phyloP scores from a whole-genome alignment of 1,140 invertebrate genomes.

The Antheraea mylitta region DNA sequence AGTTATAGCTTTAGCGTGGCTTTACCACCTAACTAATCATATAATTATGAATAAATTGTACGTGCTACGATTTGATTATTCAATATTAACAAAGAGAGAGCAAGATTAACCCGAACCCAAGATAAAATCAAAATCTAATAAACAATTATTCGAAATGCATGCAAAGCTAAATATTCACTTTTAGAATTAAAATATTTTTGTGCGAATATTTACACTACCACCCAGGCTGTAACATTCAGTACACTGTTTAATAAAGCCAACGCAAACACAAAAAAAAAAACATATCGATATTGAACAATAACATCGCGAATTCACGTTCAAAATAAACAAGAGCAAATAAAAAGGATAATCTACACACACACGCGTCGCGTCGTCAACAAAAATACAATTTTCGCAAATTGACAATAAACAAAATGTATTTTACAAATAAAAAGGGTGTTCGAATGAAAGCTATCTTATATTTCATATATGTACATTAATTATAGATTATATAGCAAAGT shows the following conservation, averaged over 20 bases:
- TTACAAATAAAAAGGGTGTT: conserved; percentile 21
- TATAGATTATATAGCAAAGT: background rate
- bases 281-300: conserved; percentile 40
- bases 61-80: too few relatives aligned
- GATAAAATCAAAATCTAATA: too few relatives aligned
- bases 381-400: conserved; percentile 34
- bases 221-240: background rate
- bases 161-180: background rate
- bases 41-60: too few relatives aligned
- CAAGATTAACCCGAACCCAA: too few relatives aligned
- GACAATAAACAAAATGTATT: conserved; percentile 30
- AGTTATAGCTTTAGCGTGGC: too few relatives aligned
- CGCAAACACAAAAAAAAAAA: conserved; percentile 30
- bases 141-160: too few relatives aligned
- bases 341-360: conserved; percentile 30
- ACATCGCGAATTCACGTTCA: conserved; percentile 28
- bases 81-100: too few relatives aligned
- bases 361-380: conserved; percentile 23
- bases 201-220: background rate
- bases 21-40: too few relatives aligned
- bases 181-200: background rate
- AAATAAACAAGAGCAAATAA: conserved; percentile 30
- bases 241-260: conserved; percentile 26
- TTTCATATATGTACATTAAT: background rate
- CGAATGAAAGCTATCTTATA: background rate